A percentile compares a stretch with the other conserved stretches of the same genome.
These are phyloP conservation scores for Drosophila teissieri DNA, from an alignment of 1,140 invertebrate species.

Conservation along the genomic window DNA sequence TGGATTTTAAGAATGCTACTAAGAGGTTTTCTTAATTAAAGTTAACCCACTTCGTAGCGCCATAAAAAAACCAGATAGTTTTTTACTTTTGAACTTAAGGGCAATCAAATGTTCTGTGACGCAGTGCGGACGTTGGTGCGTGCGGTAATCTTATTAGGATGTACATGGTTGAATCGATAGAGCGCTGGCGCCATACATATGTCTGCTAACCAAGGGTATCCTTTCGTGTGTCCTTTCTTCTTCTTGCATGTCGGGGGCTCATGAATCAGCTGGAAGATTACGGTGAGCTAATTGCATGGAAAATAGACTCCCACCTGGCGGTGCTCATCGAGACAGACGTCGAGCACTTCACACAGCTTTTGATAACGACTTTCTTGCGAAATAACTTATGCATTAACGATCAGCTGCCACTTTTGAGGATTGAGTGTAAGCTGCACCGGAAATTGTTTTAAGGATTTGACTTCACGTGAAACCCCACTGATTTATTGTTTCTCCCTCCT, in stretches of 20 bases:
- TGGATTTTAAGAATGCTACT: too few species aligned
- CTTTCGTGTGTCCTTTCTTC: slow-evolving; percentile 4
- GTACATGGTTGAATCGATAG: slow-evolving; percentile 37
- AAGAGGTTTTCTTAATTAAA: too few species aligned
- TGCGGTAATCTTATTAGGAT: slow-evolving; percentile 43
- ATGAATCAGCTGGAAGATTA: slow-evolving; percentile 87
- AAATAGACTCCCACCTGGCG: slow-evolving; percentile 86
- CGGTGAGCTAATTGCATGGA: slow-evolving; percentile 88
- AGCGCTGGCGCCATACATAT: slow-evolving; percentile 7
- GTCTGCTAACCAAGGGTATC: slow-evolving; percentile 6
- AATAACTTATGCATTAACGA: slow-evolving; percentile 88
- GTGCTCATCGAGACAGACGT: slow-evolving; percentile 88
- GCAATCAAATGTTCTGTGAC: background rate
- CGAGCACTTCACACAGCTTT: slow-evolving; percentile 87
- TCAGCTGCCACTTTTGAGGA: slow-evolving; percentile 87
- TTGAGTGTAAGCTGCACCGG: slow-evolving; percentile 87
- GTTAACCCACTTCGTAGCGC: too few species aligned
- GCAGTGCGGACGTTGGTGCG: slow-evolving; percentile 17
- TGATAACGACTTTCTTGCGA: slow-evolving; percentile 86
- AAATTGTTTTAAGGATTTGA: slow-evolving; percentile 3
- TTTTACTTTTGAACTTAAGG: background rate
- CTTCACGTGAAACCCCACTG: background rate
- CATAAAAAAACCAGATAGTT: background rate
- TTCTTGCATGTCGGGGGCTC: slow-evolving; percentile 20
- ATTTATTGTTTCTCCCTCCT: background rate